Conservation (phyloP, 2,113 vertebrate genomes). For the Aphyosemion australe region DNA sequence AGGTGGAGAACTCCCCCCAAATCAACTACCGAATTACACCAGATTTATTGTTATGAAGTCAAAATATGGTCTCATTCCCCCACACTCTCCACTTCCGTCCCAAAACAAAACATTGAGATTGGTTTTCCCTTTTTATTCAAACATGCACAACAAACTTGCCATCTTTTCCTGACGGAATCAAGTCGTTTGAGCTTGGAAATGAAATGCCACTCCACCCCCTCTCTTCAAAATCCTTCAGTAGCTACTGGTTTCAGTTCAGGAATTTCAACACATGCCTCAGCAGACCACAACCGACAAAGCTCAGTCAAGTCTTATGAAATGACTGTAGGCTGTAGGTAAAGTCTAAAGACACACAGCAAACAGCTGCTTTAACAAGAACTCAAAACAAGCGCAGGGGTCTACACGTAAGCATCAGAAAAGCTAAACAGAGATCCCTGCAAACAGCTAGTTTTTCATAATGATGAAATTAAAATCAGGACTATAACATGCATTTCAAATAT, state of each 20-base stretch:
- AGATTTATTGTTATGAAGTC: no score
- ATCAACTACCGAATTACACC: no score
- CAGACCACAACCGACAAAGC: constrained; percentile 70
- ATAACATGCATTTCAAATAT: constrained; percentile 13
- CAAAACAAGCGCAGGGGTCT: neutral
- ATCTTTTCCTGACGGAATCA: constrained; percentile 12
- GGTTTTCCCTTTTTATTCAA: neutral
- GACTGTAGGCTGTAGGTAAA: constrained; percentile 59
- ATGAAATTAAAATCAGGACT: constrained; percentile 18
- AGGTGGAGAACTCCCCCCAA: no score
- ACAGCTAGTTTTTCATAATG: neutral
- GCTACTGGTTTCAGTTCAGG: constrained; percentile 69
- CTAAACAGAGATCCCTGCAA: constrained; percentile 23
- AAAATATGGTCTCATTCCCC: no score
- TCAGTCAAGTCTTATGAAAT: constrained; percentile 61
- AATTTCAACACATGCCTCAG: constrained; percentile 75
- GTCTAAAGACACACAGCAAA: constrained; percentile 18
- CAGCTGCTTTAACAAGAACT: neutral
- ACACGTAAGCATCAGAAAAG: constrained; percentile 4
- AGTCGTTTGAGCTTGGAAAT: constrained; percentile 13
- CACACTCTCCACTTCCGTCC: neutral
- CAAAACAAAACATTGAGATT: neutral
- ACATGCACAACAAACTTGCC: neutral
- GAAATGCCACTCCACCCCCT: neutral
- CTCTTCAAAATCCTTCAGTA: constrained; percentile 33